Percentiles rank a stretch among this genome's conserved stretches.
phyloP scores from a whole-genome alignment of 2,888 invertebrate species.

The Scrobipalpa costella region DNA sequence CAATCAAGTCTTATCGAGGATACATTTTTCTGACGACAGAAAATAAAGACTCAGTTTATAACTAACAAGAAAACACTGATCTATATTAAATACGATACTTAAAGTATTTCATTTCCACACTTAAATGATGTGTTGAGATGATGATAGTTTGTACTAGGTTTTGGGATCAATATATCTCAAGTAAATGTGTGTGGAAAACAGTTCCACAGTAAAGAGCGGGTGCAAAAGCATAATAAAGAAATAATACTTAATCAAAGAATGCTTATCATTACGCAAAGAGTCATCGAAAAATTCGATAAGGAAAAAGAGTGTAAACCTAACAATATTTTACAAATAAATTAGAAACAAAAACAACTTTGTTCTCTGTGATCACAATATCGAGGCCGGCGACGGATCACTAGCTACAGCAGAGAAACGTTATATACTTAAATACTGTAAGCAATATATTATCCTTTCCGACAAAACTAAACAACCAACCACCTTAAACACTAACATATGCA shows the following conservation, averaged over 20 bases:
- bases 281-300: slow-evolving; percentile 45
- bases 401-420: slow-evolving; percentile 49
- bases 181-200: slow-evolving; percentile 39
- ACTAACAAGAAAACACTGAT: slow-evolving; percentile 3
- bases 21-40: not conserved
- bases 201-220: slow-evolving; percentile 37
- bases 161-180: slow-evolving; percentile 65
- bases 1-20: not conserved
- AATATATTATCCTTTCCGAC: slow-evolving; percentile 69
- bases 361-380: slow-evolving; percentile 71
- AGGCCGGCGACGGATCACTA: slow-evolving; percentile 48
- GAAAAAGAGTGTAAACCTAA: slow-evolving; percentile 60
- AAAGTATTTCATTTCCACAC: slow-evolving; percentile 7
- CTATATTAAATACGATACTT: not conserved
- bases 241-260: slow-evolving; percentile 47
- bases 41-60: not conserved
- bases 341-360: slow-evolving; percentile 80
- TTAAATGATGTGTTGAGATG: not conserved
- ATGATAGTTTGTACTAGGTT: slow-evolving; percentile 56
- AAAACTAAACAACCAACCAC: slow-evolving; percentile 72
- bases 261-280: slow-evolving; percentile 50
- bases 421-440: slow-evolving; percentile 45
- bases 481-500: slow-evolving; percentile 60
- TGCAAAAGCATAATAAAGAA: slow-evolving; percentile 45
- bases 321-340: slow-evolving; percentile 78